Conservation (phyloP, 2,113 vertebrate species). For the Hippopotamus amphibius region DNA sequence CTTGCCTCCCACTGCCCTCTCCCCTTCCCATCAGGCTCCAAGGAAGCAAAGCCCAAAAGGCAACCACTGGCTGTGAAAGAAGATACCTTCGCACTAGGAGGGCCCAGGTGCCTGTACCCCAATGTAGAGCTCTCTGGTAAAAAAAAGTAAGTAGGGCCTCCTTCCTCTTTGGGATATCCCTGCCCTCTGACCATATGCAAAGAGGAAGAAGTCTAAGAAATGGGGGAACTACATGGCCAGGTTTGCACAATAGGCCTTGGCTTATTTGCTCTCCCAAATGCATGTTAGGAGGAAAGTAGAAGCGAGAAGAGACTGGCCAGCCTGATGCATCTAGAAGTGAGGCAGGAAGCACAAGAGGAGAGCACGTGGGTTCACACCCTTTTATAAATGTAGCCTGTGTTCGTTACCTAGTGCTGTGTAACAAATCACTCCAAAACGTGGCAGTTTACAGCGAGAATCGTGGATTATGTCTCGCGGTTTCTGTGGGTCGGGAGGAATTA, state of each 20-base stretch:
- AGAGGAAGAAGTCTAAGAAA: constrained; percentile 18
- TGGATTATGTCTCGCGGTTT: background rate
- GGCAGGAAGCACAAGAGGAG: background rate
- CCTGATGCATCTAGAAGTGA: background rate
- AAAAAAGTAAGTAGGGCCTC: background rate
- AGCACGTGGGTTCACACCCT: background rate
- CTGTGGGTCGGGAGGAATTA: background rate
- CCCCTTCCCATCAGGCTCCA: background rate
- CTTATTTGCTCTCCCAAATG: background rate
- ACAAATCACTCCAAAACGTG: background rate
- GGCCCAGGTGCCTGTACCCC: background rate
- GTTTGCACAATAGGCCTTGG: background rate
- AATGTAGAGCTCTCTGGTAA: background rate
- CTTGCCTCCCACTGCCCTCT: background rate
- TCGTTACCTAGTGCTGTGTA: background rate
- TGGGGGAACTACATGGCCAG: background rate
- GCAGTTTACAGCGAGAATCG: background rate
- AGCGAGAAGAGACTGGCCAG: background rate
- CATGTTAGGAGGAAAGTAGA: background rate
- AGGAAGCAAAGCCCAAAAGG: background rate
- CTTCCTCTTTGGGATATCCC: background rate
- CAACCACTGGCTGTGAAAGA: background rate
- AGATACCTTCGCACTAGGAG: background rate
- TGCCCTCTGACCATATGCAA: background rate
- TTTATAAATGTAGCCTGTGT: background rate